A percentile compares a stretch with the other conserved stretches of the same genome.
phyloP scores from a whole-genome alignment of 2,888 invertebrate genomes.

The Argyresthia albistria region DNA sequence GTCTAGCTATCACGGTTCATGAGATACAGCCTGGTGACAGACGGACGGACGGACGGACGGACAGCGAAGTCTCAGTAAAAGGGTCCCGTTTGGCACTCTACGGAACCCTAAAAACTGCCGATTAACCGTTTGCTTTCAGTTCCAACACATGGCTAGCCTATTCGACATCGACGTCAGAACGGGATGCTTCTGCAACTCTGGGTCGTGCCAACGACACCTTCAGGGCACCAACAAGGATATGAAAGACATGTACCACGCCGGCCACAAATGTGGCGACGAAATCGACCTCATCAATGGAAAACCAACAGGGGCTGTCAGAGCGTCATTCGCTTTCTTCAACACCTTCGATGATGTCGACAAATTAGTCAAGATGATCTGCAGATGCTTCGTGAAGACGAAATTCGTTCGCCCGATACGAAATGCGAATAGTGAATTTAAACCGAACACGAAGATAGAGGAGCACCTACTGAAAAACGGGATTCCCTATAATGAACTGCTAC shows the following conservation, averaged over 20 bases:
- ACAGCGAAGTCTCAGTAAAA: too few species aligned
- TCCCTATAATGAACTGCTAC: not conserved
- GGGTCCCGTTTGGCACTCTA: too few species aligned
- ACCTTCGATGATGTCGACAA: slow-evolving; percentile 78
- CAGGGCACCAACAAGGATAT: slow-evolving; percentile 78
- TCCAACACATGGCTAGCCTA: slow-evolving; percentile 90
- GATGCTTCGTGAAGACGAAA: slow-evolving; percentile 77
- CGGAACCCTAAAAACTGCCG: too few species aligned
- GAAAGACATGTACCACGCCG: slow-evolving; percentile 84
- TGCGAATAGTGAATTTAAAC: slow-evolving; percentile 13
- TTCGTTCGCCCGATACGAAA: slow-evolving; percentile 36
- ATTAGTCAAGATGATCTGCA: slow-evolving; percentile 80
- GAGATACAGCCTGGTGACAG: too few species aligned
- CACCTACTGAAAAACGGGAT: not conserved
- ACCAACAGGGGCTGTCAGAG: slow-evolving; percentile 93
- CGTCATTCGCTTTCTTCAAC: slow-evolving; percentile 95
- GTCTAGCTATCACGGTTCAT: too few species aligned
- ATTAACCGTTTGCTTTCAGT: slow-evolving; percentile 57
- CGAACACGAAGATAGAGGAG: slow-evolving; percentile 11
- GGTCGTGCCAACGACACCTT: slow-evolving; percentile 90
- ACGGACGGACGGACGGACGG: too few species aligned
- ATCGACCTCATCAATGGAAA: slow-evolving; percentile 86
- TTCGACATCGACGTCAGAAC: slow-evolving; percentile 90
- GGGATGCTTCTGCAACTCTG: slow-evolving; percentile 98
- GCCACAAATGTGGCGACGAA: slow-evolving; percentile 94